These are phyloP conservation scores for Watsonalla binaria DNA, from an alignment of 2,888 invertebrate species.

Conservation along the genomic window DNA sequence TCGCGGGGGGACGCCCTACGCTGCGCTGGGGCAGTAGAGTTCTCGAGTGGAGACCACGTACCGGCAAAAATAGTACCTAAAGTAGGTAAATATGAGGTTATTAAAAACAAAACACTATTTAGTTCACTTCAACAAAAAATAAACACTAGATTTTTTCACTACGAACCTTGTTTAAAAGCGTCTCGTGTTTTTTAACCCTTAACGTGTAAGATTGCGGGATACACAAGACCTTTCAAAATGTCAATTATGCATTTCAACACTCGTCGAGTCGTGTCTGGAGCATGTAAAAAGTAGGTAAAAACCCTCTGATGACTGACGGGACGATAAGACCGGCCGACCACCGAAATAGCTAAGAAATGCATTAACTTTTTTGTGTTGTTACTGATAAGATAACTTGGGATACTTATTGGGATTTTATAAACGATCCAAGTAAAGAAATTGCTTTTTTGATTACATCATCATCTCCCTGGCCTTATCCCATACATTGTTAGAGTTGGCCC, in stretches of 20 bases:
- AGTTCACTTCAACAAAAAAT: background rate
- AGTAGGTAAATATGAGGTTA: no score
- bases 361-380: conserved; percentile 52
- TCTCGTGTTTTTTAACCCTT: background rate
- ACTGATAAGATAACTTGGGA: background rate
- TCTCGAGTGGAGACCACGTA: no score
- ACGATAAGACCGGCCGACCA: conserved; percentile 58
- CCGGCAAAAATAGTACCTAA: no score
- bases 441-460: no score
- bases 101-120: no score
- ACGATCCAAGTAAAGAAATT: no score
- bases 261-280: conserved; percentile 12
- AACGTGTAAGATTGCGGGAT: background rate
- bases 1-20: no score
- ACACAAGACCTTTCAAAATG: background rate
- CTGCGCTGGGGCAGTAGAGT: no score
- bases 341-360: conserved; percentile 61
- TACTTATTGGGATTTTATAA: background rate
- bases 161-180: background rate
- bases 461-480: no score
- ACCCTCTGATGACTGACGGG: conserved; percentile 54
- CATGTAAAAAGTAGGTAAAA: conserved; percentile 40
- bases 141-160: background rate
- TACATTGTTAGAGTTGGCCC: no score
- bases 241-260: conserved; percentile 1